Evolutionary conservation across 2,113 vertebrate species (phyloP).

Genomic region (Heterocephalus glaber): DNA sequence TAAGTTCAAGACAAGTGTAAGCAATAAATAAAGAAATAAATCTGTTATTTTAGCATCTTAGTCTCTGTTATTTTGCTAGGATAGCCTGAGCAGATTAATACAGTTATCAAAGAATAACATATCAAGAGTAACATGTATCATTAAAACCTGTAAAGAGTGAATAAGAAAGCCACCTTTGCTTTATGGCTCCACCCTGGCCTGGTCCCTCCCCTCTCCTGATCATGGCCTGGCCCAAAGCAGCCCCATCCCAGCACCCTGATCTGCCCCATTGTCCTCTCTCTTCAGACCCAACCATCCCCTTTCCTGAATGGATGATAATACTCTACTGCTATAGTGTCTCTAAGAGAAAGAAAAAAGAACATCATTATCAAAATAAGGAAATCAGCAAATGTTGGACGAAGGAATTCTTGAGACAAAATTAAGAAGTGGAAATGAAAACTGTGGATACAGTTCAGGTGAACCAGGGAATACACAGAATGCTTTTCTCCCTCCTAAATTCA

Average conservation of each 20-base stretch:
- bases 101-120: not conserved
- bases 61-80: not conserved
- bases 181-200: not conserved
- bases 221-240: not conserved
- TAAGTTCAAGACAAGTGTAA: not conserved
- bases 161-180: not conserved
- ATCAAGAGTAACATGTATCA: too few relatives aligned
- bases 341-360: not conserved
- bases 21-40: too few relatives aligned
- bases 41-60: not conserved
- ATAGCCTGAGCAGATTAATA: not conserved
- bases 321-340: not conserved
- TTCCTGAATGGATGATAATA: not conserved
- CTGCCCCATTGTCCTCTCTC: not conserved
- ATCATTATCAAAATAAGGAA: constrained; percentile 72
- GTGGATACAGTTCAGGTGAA: constrained; percentile 80
- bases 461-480: not conserved
- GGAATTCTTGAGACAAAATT: constrained; percentile 11
- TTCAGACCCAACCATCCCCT: not conserved
- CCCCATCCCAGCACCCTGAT: not conserved
- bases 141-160: not conserved
- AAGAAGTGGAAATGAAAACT: constrained; percentile 79
- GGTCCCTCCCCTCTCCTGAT: not conserved
- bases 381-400: constrained; percentile 63
- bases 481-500: not conserved